phyloP scores from a whole-genome alignment of 2,797 vertebrate genomes.

The Falco peregrinus region DNA sequence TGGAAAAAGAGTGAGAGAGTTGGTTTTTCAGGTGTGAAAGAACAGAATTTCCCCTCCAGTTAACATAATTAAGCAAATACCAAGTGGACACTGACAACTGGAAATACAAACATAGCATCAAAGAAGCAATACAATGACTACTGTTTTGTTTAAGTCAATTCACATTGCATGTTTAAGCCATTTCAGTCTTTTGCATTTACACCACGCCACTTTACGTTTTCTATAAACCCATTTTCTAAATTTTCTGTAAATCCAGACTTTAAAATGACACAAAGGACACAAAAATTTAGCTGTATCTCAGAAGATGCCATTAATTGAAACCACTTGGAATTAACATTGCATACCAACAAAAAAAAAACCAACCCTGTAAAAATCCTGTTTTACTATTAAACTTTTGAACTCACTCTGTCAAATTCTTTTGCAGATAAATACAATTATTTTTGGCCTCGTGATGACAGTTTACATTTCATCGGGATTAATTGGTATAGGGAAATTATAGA shows the following conservation, averaged over 20 bases:
- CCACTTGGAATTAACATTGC: background rate
- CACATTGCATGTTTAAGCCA: background rate
- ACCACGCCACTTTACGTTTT: background rate
- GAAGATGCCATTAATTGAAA: background rate
- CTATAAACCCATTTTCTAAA: background rate
- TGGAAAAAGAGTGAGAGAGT: background rate
- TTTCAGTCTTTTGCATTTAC: background rate
- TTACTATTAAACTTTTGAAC: slow-evolving; percentile 25
- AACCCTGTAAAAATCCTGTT: background rate
- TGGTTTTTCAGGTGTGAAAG: background rate
- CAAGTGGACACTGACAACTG: background rate
- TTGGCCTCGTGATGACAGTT: background rate
- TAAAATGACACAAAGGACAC: background rate
- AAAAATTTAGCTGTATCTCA: background rate
- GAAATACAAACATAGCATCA: background rate
- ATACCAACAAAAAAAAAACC: background rate
- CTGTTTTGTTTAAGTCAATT: background rate
- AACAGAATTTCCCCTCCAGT: background rate
- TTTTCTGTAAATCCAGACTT: background rate
- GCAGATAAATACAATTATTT: slow-evolving; percentile 39
- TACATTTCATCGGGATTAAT: slow-evolving; percentile 18
- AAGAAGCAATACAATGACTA: background rate
- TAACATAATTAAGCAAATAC: background rate
- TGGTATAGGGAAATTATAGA: background rate
- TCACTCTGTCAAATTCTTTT: slow-evolving; percentile 6